Percentiles rank a stretch among this genome's conserved stretches.
phyloP scores from a whole-genome alignment of 2,888 invertebrate species.

The Volucella inanis region DNA sequence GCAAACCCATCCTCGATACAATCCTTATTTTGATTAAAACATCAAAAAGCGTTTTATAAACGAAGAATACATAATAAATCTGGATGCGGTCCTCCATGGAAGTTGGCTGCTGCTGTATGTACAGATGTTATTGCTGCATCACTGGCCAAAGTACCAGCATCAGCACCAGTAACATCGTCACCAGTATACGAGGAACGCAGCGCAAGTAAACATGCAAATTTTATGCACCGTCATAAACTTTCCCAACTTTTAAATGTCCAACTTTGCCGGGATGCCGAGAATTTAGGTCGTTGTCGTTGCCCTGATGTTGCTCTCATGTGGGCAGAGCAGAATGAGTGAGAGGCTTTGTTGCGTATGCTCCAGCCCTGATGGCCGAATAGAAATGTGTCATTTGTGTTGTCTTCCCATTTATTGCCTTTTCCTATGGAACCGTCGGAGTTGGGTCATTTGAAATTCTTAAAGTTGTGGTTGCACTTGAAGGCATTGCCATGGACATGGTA shows the following conservation, averaged over 20 bases:
- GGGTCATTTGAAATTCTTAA: slow-evolving; percentile 41
- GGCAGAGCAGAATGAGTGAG: slow-evolving; percentile 13
- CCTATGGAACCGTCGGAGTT: slow-evolving; percentile 21
- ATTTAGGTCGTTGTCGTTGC: slow-evolving; percentile 47
- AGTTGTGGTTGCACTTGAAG: slow-evolving; percentile 32
- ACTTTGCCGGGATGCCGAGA: slow-evolving; percentile 2
- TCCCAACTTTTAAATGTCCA: slow-evolving; percentile 69
- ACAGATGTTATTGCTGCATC: background rate
- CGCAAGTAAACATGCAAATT: slow-evolving; percentile 74
- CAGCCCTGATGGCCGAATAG: slow-evolving; percentile 54
- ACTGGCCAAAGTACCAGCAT: too few relatives aligned
- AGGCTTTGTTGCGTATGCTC: slow-evolving; percentile 52
- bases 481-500: slow-evolving; percentile 33
- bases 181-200: slow-evolving; percentile 24
- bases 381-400: slow-evolving; percentile 69
- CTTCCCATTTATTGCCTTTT: slow-evolving; percentile 55
- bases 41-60: slow-evolving; percentile 71
- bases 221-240: slow-evolving; percentile 76
- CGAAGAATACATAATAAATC: slow-evolving; percentile 73
- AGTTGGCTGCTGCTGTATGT: background rate
- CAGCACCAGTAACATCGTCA: too few relatives aligned
- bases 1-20: slow-evolving; percentile 23
- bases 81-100: slow-evolving; percentile 41
- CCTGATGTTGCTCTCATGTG: slow-evolving; percentile 23
- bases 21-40: slow-evolving; percentile 72